Conservation (phyloP, 2,888 invertebrate genomes). For the Gortyna flavago region DNA sequence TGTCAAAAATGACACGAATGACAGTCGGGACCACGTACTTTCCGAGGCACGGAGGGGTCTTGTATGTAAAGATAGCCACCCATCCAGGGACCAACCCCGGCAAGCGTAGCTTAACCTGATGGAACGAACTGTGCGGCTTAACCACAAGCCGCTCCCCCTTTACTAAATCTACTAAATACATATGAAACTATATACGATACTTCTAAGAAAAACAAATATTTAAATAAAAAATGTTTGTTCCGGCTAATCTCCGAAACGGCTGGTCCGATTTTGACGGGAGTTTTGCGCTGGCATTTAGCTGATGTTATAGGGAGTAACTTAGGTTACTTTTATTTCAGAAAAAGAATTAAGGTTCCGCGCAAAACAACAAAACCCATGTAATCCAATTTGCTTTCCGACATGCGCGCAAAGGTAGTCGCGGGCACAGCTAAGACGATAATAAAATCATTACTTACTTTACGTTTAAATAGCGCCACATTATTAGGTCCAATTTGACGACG, state of each 20-base stretch:
- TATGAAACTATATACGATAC: too few relatives aligned
- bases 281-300: not conserved
- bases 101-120: not conserved
- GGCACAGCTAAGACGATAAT: not conserved
- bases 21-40: not conserved
- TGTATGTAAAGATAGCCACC: not conserved
- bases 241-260: not conserved
- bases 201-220: not conserved
- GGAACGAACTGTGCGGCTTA: not conserved
- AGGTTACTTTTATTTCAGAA: not conserved
- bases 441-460: slow-evolving; percentile 24
- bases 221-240: not conserved
- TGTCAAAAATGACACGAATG: not conserved
- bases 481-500: slow-evolving; percentile 17
- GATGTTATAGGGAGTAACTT: not conserved
- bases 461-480: slow-evolving; percentile 12
- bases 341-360: not conserved
- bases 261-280: not conserved
- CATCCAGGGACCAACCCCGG: not conserved
- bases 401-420: too few relatives aligned
- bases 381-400: not conserved
- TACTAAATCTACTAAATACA: not conserved
- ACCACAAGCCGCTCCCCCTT: too few relatives aligned
- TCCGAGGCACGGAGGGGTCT: not conserved
- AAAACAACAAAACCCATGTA: not conserved